Evolutionary conservation across 2,797 vertebrate genomes (phyloP), one percentile per base, ranked within the genome.

Genomic region (Sibirionetta formosa): DNA sequence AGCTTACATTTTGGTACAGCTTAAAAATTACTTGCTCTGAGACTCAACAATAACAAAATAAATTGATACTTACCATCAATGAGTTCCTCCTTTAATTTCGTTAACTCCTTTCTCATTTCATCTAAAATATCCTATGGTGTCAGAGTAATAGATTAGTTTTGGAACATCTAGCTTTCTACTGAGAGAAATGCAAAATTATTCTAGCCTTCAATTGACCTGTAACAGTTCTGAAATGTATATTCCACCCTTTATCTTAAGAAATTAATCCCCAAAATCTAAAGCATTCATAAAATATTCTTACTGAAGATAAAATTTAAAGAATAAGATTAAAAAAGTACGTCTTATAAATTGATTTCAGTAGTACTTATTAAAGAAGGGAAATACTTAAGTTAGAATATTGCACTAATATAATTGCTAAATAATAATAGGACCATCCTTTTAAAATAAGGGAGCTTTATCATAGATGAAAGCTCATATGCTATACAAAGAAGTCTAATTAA

Each of bases 31-130:
- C 26, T 44, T 56, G 51, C 17, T 78, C 3, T 46, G 38, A 58
- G 36, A 69, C 56, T 46, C 73, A 68, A 71, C 56, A 88, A 56
- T 33, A 76, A 54, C 33, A 92, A 36, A 56, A 58, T 4, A 44
- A 40, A 65, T 14, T 23, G 12, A 58, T 53, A 98, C 98, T 98
- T 98, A 99, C 99, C 99, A 97, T 99, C 99, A 94, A 99, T 99
- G 95, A 99, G 99, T 96, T 99, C 99, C 97, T 99, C 99, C 98
- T 99, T 99, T 98, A 99, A 98, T 97, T 99, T 99, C 0, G 99
- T 98, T 97, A 99, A 97, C 97, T 99, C 99, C 98, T 99, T 99
- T 86, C 99, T 99, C 99, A 99, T 99, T 98, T 99, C 99, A 83
- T 99, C 99, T 98, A 99, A 98, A 97, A 99, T 99, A 95, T 99